Evolutionary conservation across 2,888 invertebrate genomes (phyloP), one percentile per base, ranked within the genome.

Genomic region (Pachydiplax longipennis): DNA sequence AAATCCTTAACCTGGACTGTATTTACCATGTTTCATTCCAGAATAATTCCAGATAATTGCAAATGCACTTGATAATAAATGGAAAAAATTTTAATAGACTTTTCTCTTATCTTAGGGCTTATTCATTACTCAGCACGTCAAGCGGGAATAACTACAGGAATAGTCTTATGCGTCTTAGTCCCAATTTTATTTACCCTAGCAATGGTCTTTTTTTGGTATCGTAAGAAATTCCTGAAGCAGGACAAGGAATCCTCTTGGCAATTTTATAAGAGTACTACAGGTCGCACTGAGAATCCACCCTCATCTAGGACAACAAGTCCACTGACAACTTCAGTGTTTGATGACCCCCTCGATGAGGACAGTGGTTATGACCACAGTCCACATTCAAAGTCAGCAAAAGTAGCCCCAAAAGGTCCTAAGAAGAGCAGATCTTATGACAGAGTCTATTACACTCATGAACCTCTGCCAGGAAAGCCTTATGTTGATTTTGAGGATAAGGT

Each of bases 361-460:
- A 37, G 58, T 35, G 61, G 61, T 35, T 65, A 37, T 2, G 87
- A 87, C 35, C 61, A 87, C 35, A 35, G 37, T 37, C 87, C 87
- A 18, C 31, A 65, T 8, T 15, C 87, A 35, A 87, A 87, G 35
- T 22, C n/a, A 37, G 87, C 65, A 12, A 61, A 87, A 37, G 87
- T 8, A 35, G 37, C 87, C 58, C 58, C n/a, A 12, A 87, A 87
- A 37, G 61, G 87, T 6, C 58, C 35, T 10, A 61, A 61, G n/a
- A 81, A 81, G n/a, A 82, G 96, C 92, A 95, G 96, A 92, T 96
- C 95, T 92, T 98, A 98, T 93, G 98, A 98, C 93, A 96, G 96
- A 94, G 96, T 96, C 90, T 98, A 98, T 94, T 95, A 96, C 92
- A 98, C 98, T 15, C 95, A 97, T 93, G 98, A 98, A 94, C 98